phyloP scores from a whole-genome alignment of 2,113 vertebrate genomes.

The Psephotus haematonotus region DNA sequence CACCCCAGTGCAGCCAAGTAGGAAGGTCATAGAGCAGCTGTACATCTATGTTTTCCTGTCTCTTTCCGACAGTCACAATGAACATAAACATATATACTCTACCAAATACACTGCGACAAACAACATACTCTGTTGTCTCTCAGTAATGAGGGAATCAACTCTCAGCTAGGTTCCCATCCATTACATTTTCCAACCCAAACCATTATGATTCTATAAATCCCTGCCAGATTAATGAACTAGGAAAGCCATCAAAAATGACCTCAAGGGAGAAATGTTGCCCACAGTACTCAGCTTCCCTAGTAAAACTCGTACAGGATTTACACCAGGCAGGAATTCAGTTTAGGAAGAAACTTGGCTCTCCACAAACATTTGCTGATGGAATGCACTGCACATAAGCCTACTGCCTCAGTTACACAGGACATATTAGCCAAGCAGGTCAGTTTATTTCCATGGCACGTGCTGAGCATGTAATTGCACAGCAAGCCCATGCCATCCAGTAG shows the following conservation, averaged over 20 bases:
- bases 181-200: background rate
- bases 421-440: background rate
- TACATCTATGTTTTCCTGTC: background rate
- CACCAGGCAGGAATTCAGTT: background rate
- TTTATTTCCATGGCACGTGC: background rate
- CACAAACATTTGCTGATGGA: background rate
- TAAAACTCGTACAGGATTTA: background rate
- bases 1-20: background rate
- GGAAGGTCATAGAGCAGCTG: background rate
- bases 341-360: background rate
- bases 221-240: background rate
- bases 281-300: background rate
- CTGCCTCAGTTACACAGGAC: background rate
- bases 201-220: background rate
- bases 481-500: background rate
- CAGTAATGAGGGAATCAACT: background rate
- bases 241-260: background rate
- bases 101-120: background rate
- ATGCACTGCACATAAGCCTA: background rate
- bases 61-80: background rate
- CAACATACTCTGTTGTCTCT: background rate
- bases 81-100: background rate
- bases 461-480: background rate
- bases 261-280: background rate
- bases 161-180: background rate